These are phyloP conservation scores for Zosterops borbonicus DNA, from an alignment of 2,113 vertebrate genomes.

Conservation along the genomic window DNA sequence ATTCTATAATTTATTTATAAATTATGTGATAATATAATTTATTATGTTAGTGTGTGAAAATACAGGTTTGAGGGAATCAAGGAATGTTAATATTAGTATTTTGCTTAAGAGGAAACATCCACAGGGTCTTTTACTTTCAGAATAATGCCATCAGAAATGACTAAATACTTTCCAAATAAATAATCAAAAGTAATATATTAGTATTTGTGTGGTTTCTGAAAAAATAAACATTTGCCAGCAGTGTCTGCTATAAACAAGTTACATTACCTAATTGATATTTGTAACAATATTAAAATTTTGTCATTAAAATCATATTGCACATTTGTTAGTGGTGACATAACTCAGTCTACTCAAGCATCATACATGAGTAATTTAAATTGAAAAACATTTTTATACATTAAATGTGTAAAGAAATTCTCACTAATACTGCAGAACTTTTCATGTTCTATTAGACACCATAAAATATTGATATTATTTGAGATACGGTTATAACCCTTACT, in stretches of 20 bases:
- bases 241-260: neutral
- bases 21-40: neutral
- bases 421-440: neutral
- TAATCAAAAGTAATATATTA: neutral
- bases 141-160: neutral
- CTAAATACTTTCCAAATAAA: conserved; percentile 9
- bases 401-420: neutral
- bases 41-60: neutral
- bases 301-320: neutral
- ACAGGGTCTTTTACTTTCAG: neutral
- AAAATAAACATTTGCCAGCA: neutral
- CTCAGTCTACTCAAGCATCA: neutral
- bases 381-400: neutral
- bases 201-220: neutral
- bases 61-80: neutral
- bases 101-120: neutral
- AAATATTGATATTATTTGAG: neutral
- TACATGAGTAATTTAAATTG: neutral
- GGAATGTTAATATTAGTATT: neutral
- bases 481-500: neutral
- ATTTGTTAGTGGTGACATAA: neutral
- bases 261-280: neutral
- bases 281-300: neutral
- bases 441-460: neutral
- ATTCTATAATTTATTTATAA: neutral